These are phyloP conservation scores for Aculops lycopersici DNA, from an alignment of 1,140 invertebrate genomes.

Conservation along the genomic window DNA sequence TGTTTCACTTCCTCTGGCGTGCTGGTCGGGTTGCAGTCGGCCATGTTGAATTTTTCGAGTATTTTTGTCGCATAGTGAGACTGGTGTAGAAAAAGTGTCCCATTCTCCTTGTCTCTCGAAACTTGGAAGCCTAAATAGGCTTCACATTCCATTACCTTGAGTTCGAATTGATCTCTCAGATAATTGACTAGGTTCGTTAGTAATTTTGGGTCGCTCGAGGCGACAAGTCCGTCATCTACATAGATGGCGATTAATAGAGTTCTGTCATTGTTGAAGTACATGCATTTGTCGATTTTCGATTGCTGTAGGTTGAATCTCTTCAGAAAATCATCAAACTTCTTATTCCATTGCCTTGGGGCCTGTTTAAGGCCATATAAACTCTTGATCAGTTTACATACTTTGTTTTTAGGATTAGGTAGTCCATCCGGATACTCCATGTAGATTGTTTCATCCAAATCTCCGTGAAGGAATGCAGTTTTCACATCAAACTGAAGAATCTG, in stretches of 20 bases:
- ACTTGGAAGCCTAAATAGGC: constrained; percentile 2
- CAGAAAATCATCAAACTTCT: constrained; percentile 4
- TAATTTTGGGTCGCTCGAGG: constrained; percentile 3
- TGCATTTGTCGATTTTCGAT: neutral
- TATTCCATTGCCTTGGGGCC: constrained; percentile 10
- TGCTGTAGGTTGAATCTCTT: neutral
- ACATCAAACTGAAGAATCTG: constrained; percentile 16
- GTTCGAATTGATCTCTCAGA: constrained; percentile 9
- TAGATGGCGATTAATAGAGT: constrained; percentile 15
- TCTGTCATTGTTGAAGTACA: neutral
- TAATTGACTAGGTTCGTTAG: neutral
- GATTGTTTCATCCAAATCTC: constrained; percentile 15
- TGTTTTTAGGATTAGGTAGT: constrained; percentile 3
- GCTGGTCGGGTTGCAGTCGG: constrained; percentile 10
- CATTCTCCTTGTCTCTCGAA: constrained; percentile 1
- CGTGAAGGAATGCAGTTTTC: constrained; percentile 17
- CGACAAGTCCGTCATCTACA: constrained; percentile 20
- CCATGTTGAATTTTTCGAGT: constrained; percentile 11
- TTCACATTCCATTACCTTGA: constrained; percentile 5
- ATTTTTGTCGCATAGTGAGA: neutral
- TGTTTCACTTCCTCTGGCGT: constrained; percentile 13
- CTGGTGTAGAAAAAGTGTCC: neutral
- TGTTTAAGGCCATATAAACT: constrained; percentile 11
- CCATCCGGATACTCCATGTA: constrained; percentile 16
- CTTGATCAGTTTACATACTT: constrained; percentile 10